A percentile compares a stretch with the other conserved stretches of the same genome.
These are phyloP conservation scores for Lacerta bilineata DNA, from an alignment of 2,797 vertebrate species.

Conservation along the genomic window DNA sequence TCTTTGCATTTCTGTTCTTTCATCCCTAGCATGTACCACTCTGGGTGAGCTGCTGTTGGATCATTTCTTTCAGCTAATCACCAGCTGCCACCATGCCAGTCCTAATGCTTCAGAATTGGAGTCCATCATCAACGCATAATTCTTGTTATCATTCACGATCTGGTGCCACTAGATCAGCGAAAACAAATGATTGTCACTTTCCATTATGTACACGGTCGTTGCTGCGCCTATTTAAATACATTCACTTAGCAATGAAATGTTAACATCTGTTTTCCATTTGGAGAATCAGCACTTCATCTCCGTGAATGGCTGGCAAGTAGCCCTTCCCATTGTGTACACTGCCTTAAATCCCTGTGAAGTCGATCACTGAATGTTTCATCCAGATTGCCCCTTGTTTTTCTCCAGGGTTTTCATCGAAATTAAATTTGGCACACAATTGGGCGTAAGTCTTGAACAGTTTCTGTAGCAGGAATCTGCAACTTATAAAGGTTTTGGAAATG, in stretches of 20 bases:
- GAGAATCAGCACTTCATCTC: conserved; percentile 50
- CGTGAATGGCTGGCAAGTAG: conserved; percentile 59
- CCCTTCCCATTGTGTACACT: conserved; percentile 51
- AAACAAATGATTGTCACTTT: conserved; percentile 29
- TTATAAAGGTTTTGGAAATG: conserved; percentile 61
- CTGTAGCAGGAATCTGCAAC: conserved; percentile 51
- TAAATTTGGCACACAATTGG: conserved; percentile 58
- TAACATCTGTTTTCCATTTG: conserved; percentile 73
- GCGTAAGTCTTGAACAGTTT: conserved; percentile 61
- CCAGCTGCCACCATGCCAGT: not conserved
- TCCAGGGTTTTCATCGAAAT: conserved; percentile 68
- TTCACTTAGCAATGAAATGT: conserved; percentile 23
- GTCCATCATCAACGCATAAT: not conserved
- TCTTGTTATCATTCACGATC: conserved; percentile 7
- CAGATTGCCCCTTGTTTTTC: conserved; percentile 66
- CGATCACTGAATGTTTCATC: conserved; percentile 69
- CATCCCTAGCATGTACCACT: not conserved
- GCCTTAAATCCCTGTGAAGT: conserved; percentile 68
- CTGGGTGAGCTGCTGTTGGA: not conserved
- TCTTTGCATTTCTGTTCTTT: not conserved
- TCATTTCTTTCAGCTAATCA: not conserved
- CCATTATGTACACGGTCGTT: conserved; percentile 28
- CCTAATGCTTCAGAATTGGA: not conserved
- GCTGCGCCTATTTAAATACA: conserved; percentile 31
- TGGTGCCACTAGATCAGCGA: not conserved